Percentiles rank a stretch among this genome's conserved stretches.
phyloP scores from a whole-genome alignment of 2,113 vertebrate genomes.

The Meles meles region DNA sequence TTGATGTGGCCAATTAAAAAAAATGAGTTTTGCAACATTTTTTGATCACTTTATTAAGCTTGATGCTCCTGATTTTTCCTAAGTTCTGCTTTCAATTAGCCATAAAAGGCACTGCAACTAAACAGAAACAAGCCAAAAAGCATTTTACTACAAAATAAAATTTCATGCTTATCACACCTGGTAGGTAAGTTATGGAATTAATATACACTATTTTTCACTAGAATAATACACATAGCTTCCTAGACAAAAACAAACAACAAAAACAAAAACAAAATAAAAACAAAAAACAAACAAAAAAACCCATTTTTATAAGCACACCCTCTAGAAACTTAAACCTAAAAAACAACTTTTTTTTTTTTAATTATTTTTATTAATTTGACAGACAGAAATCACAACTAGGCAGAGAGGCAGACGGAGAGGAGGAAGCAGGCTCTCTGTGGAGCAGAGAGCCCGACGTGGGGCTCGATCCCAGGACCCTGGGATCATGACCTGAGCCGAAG shows the following conservation, averaged over 20 bases:
- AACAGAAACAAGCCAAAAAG: neutral
- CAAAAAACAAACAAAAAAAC: neutral
- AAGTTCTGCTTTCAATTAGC: neutral
- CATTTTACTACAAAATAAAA: neutral
- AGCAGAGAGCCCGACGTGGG: too few relatives aligned
- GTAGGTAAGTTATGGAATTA: neutral
- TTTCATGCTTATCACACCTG: neutral
- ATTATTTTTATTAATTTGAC: too few relatives aligned
- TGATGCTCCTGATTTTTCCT: neutral
- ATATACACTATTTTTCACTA: neutral
- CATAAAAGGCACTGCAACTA: neutral
- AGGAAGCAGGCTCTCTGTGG: too few relatives aligned
- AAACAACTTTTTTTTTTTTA: too few relatives aligned
- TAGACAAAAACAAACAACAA: neutral
- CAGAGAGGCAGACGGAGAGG: too few relatives aligned
- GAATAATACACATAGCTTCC: neutral
- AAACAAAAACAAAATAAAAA: constrained; percentile 17
- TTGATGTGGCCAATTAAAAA: neutral
- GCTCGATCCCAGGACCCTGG: too few relatives aligned
- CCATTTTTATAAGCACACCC: neutral
- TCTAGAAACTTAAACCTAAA: neutral
- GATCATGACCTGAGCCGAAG: too few relatives aligned
- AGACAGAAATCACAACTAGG: too few relatives aligned
- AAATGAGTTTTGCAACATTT: neutral
- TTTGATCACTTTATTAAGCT: constrained; percentile 32